phyloP scores from a whole-genome alignment of 1,140 invertebrate species.

The Copidosoma floridanum region DNA sequence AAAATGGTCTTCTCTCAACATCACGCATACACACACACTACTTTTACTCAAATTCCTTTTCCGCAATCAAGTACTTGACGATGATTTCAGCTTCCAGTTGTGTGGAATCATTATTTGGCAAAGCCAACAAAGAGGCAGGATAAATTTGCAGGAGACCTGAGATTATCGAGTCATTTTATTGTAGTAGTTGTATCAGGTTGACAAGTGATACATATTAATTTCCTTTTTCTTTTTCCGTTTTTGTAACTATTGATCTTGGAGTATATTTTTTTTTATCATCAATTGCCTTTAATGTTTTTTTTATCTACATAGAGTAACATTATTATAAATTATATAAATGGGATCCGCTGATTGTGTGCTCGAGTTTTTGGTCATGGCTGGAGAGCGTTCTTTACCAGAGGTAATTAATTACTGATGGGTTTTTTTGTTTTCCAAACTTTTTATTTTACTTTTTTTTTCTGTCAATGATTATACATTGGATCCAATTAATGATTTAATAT shows the following conservation, averaged over 20 bases:
- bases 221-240: constrained; percentile 18
- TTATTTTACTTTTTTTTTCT: background rate
- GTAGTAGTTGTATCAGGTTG: too few species aligned
- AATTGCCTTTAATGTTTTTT: constrained; percentile 9
- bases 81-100: too few species aligned
- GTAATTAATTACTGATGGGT: too few species aligned
- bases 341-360: constrained; percentile 96
- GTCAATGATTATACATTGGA: constrained; percentile 42
- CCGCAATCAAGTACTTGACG: too few species aligned
- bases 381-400: constrained; percentile 86
- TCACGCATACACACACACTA: constrained; percentile 7
- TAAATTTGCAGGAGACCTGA: too few species aligned
- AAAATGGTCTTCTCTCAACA: constrained; percentile 5
- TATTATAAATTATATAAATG: too few species aligned
- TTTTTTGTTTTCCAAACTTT: background rate
- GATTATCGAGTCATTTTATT: too few species aligned
- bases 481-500: constrained; percentile 43
- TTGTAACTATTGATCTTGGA: constrained; percentile 12
- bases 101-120: too few species aligned
- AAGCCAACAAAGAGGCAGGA: too few species aligned
- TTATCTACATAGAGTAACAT: too few species aligned
- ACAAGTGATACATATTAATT: too few species aligned
- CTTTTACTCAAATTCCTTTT: constrained; percentile 13
- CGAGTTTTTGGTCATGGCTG: constrained; percentile 94
- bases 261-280: constrained; percentile 13